Percentiles rank a stretch among this genome's conserved stretches.
These are phyloP conservation scores for Apodemus sylvaticus DNA, from an alignment of 2,113 vertebrate genomes.

Conservation along the genomic window DNA sequence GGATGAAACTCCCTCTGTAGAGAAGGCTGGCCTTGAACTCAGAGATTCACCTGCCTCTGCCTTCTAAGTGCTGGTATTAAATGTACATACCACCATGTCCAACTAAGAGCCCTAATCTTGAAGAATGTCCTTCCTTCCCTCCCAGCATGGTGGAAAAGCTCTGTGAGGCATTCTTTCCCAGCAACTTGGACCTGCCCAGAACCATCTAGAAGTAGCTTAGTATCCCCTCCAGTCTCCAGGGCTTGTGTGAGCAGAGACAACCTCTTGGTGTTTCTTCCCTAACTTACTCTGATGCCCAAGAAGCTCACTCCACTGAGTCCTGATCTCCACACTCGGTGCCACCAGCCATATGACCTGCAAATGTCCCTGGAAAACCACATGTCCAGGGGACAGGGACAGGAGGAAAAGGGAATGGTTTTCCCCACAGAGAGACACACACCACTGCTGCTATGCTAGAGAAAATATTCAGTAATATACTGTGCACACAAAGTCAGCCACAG, in stretches of 20 bases:
- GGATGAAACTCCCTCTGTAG: too few species aligned
- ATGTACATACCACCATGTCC: too few species aligned
- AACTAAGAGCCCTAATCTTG: neutral
- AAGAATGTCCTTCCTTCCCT: neutral
- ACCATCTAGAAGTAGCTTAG: neutral
- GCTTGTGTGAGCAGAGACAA: conserved; percentile 6
- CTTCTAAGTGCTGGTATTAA: too few species aligned
- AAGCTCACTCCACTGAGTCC: neutral
- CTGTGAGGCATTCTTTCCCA: neutral
- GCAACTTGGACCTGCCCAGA: neutral
- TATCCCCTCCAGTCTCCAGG: neutral
- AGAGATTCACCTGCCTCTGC: too few species aligned
- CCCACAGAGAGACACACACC: neutral
- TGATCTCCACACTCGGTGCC: neutral
- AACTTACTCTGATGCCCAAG: neutral
- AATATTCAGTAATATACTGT: neutral
- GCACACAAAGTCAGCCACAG: neutral
- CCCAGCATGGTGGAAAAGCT: neutral
- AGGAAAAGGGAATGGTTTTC: neutral
- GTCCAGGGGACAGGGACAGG: neutral
- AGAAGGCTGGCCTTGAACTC: too few species aligned
- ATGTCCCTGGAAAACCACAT: neutral
- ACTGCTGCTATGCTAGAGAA: neutral
- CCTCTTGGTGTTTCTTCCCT: neutral
- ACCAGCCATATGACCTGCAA: neutral